Evolutionary conservation across 2,797 vertebrate genomes (phyloP).

Genomic region (Urocyon cinereoargenteus): DNA sequence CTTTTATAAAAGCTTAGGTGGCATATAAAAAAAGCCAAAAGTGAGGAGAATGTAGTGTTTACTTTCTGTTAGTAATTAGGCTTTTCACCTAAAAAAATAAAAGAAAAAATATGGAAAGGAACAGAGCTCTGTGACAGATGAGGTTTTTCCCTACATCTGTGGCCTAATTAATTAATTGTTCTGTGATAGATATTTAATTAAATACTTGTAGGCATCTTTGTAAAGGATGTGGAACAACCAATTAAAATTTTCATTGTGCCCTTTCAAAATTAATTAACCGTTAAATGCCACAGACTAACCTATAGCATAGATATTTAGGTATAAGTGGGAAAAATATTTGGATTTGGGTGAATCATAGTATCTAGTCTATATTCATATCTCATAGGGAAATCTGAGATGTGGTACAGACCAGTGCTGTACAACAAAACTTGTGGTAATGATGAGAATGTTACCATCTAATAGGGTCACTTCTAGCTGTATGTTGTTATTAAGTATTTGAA

Average conservation of each 20-base stretch:
- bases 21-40: neutral
- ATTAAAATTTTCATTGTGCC: conserved; percentile 73
- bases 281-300: conserved; percentile 71
- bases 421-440: neutral
- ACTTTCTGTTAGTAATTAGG: neutral
- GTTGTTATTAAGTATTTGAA: neutral
- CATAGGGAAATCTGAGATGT: neutral
- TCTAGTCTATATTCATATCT: neutral
- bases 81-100: neutral
- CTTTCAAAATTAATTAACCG: conserved; percentile 74
- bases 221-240: conserved; percentile 75
- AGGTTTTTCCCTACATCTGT: conserved; percentile 48
- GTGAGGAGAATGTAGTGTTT: neutral
- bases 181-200: conserved; percentile 81
- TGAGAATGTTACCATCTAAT: neutral
- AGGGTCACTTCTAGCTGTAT: neutral
- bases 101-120: neutral
- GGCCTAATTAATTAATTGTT: conserved; percentile 78
- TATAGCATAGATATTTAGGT: conserved; percentile 9
- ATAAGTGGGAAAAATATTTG: neutral
- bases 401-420: neutral
- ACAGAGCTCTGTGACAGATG: neutral
- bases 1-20: neutral
- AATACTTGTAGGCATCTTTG: conserved; percentile 32
- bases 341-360: neutral